Conservation (phyloP, 2,797 vertebrate genomes). For the Anguilla marmorata region DNA sequence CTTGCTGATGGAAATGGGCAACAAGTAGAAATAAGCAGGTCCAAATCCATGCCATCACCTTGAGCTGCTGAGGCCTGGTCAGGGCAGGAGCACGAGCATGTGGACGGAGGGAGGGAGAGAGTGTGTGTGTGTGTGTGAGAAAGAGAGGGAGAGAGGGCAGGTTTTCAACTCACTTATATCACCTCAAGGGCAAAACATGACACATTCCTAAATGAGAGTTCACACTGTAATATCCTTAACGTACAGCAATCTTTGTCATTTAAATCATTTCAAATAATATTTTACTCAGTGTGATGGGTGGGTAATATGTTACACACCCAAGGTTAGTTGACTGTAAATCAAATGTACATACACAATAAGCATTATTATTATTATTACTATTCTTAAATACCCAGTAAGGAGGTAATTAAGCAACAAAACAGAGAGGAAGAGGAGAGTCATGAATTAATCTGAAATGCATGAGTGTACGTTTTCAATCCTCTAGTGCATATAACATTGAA, state of each 20-base stretch:
- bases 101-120: not conserved
- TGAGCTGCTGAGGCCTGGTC: not conserved
- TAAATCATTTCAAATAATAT: not conserved
- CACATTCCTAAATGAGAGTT: not conserved
- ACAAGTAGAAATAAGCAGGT: not conserved
- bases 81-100: not conserved
- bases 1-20: constrained; percentile 3
- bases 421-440: not conserved
- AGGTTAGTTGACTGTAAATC: no score
- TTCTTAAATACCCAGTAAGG: not conserved
- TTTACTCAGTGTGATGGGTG: not conserved
- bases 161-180: not conserved
- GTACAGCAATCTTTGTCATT: no score
- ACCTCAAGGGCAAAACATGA: not conserved
- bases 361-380: no score
- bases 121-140: not conserved
- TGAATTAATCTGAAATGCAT: not conserved
- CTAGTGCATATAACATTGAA: not conserved
- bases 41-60: constrained; percentile 23
- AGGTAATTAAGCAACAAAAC: not conserved
- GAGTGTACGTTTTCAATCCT: not conserved
- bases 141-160: not conserved
- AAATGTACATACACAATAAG: no score
- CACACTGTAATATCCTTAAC: not conserved
- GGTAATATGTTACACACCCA: no score